phyloP scores from a whole-genome alignment of 2,113 vertebrate genomes.

The Panurus biarmicus region DNA sequence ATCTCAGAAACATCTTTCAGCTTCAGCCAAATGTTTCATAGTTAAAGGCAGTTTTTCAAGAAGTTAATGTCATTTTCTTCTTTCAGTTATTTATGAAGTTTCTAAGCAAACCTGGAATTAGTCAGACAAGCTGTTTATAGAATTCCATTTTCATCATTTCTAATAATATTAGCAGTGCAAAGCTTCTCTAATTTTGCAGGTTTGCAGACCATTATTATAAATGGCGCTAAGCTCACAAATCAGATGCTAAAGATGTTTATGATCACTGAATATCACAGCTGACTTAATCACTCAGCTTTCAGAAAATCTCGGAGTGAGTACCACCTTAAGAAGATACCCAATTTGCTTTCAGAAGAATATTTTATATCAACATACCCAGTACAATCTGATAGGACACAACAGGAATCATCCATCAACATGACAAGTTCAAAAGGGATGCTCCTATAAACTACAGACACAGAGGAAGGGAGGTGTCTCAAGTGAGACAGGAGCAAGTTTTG shows the following conservation, averaged over 20 bases:
- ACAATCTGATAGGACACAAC: background rate
- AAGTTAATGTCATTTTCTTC: background rate
- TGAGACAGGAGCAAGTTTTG: background rate
- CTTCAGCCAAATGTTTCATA: background rate
- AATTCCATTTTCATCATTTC: background rate
- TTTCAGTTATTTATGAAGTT: background rate
- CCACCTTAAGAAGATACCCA: background rate
- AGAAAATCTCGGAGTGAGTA: background rate
- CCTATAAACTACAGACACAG: background rate
- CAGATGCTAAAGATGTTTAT: background rate
- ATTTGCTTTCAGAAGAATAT: conserved; percentile 4
- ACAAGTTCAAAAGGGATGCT: conserved; percentile 42
- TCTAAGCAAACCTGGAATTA: background rate
- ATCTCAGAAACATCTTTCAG: background rate
- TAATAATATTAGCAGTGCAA: background rate
- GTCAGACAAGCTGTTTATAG: background rate
- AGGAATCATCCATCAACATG: conserved; percentile 49
- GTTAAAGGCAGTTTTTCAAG: background rate
- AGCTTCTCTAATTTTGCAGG: background rate
- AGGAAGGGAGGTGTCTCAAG: background rate
- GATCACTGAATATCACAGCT: background rate
- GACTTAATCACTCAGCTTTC: background rate
- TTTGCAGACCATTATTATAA: background rate
- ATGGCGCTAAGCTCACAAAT: background rate
- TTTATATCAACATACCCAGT: background rate